Base-by-base conservation (phyloP, 2,113 vertebrate genomes). In the Daubentonia madagascariensis region DNA sequence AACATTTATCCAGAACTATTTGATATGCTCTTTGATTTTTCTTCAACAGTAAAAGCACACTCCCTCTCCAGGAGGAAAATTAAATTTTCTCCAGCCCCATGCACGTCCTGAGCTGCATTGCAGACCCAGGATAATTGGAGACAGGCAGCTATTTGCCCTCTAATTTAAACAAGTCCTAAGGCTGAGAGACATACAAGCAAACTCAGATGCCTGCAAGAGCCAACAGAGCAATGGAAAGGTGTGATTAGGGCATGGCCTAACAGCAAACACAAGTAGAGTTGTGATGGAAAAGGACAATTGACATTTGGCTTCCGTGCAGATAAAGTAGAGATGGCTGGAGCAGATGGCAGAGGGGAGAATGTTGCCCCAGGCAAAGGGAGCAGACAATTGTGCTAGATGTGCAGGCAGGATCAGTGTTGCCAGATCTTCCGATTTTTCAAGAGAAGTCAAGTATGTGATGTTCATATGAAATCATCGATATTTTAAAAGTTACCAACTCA, bases 151-250 rank as follows among this genome's bases (percentile, higher is more conserved):
- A 88, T 92, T 88, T 97, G 88, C 88, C 76, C 76, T 96, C 65
- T 96, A 78, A 97, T 97, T 96, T 94, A 95, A 96, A 76, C n/a
- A 7, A 40, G 76, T 90, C 96, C 89, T 83, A 59, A 92, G 89
- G 87, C 94, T 96, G 78, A 40, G 79, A 95, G 28, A 59, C 40
- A 94, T 48, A 89, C 68, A 52, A 78, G 70, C 32, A 54, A 61
- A 86, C 61, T 67, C 96, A 97, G 95, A 59, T 8, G 3, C 91
- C 57, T 85, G 52, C 2, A 18, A 67, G 91, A 93, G 48, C 72
- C 80, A 32, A 65, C 52, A 25, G 20, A 75, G 72, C 35, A 45
- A 86, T 9, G 43, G 40, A 86, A 79, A 48, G 17, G 28, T 18
- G 40, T 59, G 54, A 28, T 25, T 2, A 70, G 37, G 37, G 54